Base-by-base conservation (phyloP, 92 coral and sea anemone genomes). In the Phymanthus crucifer region DNA sequence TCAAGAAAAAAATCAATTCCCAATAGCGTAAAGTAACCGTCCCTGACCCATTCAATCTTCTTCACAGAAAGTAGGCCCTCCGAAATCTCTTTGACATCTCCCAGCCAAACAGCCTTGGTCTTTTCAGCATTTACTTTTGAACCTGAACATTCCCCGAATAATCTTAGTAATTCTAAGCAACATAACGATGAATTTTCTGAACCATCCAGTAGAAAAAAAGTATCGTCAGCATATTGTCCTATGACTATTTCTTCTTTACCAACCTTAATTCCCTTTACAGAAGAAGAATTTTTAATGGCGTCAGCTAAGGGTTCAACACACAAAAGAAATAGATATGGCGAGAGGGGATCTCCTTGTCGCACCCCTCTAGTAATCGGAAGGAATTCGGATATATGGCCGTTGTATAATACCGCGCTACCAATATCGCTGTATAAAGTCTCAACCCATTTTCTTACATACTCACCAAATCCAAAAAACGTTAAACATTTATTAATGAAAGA, bases 151-250 rank as follows among this genome's bases (percentile, higher is more conserved):
- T 43, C 48, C 48, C 48, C 48, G 13, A 43, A 43, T 5, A 43
- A 13, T 13, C 13, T 43, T 5, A 43, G 48, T 43, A 43, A 43
- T 43, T 43, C 48, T 43, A 43, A 43, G 13, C 48, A 43, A 43
- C 48, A 43, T 5, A 43, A 5, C 5, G 13, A 43, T 43, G 48
- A 43, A 43, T 43, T 56, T 78, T 34, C n/a, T n/a, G n/a, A n/a
- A n/a, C 82, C 82, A 78, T 78, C 82, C 13, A 78, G 50, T 19
- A 78, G n/a, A 52, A 47, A 34, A 78, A 78, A 78, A 33, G 82
- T 61, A 68, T 78, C 72, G 67, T 78, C 82, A 16, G 74, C 52
- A 36, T 78, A 78, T 68, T 78, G 82, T 67, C 34, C 82, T 24
- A 64, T 50, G 32, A 78, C 29, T 65, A 65, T 65, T 78, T 78